Evolutionary conservation across 1,140 invertebrate species (phyloP).

Genomic region (Drosophila melanogaster): DNA sequence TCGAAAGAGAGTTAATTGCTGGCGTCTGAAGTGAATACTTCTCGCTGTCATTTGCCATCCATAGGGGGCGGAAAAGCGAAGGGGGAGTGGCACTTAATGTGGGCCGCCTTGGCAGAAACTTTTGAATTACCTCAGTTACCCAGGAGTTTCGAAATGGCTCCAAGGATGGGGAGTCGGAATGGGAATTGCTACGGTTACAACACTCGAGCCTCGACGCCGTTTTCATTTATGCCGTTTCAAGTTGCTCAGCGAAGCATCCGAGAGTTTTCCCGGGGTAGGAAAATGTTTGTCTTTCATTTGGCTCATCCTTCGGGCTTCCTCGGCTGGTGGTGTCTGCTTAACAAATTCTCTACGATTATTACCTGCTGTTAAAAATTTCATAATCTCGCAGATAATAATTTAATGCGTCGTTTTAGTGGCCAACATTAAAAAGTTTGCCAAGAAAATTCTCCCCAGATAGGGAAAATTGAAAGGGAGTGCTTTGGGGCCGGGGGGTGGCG

Average conservation of each 20-base stretch:
- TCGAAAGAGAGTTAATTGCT: slow-evolving; percentile 68
- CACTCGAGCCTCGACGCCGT: slow-evolving; percentile 26
- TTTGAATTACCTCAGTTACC: slow-evolving; percentile 81
- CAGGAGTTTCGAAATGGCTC: slow-evolving; percentile 18
- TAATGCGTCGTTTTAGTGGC: slow-evolving; percentile 77
- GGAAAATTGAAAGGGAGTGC: slow-evolving; percentile 25
- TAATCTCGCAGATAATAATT: slow-evolving; percentile 81
- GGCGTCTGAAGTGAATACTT: slow-evolving; percentile 73
- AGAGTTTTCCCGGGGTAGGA: slow-evolving; percentile 27
- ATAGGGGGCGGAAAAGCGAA: not conserved
- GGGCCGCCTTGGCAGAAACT: slow-evolving; percentile 67
- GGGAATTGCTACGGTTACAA: slow-evolving; percentile 70
- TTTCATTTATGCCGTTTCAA: slow-evolving; percentile 81
- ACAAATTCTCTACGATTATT: slow-evolving; percentile 78
- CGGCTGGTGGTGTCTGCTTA: slow-evolving; percentile 43
- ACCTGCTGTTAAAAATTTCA: slow-evolving; percentile 83
- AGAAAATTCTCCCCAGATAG: slow-evolving; percentile 46
- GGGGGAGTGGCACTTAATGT: slow-evolving; percentile 62
- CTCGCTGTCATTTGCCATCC: slow-evolving; percentile 62
- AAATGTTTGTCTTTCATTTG: slow-evolving; percentile 78
- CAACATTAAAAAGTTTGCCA: slow-evolving; percentile 78
- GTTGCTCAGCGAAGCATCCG: slow-evolving; percentile 72
- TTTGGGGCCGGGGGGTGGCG: not conserved
- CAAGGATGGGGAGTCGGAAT: slow-evolving; percentile 25
- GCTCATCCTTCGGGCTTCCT: slow-evolving; percentile 5